A percentile compares a stretch with the other conserved stretches of the same genome.
Conservation (phyloP, 2,797 vertebrate genomes). For the Catharus ustulatus region DNA sequence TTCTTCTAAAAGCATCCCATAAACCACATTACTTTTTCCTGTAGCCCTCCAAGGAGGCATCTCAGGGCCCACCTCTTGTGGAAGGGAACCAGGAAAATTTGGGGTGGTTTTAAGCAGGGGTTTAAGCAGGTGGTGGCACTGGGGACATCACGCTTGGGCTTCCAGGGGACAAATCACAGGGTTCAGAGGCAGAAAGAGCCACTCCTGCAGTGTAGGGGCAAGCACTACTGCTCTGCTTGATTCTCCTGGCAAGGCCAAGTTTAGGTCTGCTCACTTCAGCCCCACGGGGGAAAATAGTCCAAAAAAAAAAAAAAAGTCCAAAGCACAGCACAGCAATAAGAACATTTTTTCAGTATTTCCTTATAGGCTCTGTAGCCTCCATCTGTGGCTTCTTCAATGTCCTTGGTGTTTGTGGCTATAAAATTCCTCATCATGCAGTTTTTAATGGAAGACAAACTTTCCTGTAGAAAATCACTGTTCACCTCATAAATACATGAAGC, state of each 20-base stretch:
- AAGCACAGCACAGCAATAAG: neutral
- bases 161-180: accelerated
- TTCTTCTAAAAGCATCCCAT: neutral
- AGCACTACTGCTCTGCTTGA: accelerated
- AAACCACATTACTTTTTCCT: neutral
- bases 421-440: neutral
- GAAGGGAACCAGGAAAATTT: neutral
- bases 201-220: accelerated
- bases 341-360: neutral
- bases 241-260: neutral
- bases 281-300: neutral
- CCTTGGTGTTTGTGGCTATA: neutral
- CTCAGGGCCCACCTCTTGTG: neutral
- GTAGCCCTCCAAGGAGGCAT: neutral
- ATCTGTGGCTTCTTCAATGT: neutral
- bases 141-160: accelerated
- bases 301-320: neutral
- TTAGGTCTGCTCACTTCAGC: neutral
- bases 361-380: neutral
- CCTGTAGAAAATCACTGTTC: constrained; percentile 6
- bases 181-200: neutral
- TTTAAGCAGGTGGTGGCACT: neutral
- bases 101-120: neutral
- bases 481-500: constrained; percentile 15
- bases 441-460: constrained; percentile 20